phyloP scores from a whole-genome alignment of 2,888 invertebrate genomes.

The Biston betularia region DNA sequence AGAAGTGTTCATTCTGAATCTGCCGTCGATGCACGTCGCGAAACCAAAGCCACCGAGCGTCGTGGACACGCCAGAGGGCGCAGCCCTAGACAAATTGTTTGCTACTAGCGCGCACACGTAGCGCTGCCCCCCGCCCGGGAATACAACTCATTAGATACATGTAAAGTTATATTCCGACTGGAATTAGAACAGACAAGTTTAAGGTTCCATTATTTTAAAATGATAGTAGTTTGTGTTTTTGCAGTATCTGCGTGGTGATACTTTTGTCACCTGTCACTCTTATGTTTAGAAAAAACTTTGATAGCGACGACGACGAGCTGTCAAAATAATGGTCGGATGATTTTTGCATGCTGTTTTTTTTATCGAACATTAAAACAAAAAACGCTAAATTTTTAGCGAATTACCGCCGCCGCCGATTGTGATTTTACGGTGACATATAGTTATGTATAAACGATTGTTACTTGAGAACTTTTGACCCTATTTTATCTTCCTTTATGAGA shows the following conservation, averaged over 20 bases:
- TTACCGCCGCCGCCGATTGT: no score
- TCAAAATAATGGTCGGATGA: no score
- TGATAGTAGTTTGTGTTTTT: neutral
- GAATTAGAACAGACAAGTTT: neutral
- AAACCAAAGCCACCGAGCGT: slow-evolving; percentile 71
- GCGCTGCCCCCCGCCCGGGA: slow-evolving; percentile 47
- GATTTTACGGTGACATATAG: no score
- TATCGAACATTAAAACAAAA: no score
- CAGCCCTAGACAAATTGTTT: slow-evolving; percentile 71
- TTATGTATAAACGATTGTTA: no score
- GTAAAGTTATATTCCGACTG: neutral
- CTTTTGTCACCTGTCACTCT: no score
- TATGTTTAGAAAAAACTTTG: no score
- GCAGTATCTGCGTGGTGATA: neutral
- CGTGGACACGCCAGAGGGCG: slow-evolving; percentile 68
- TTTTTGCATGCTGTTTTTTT: no score
- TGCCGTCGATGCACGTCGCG: slow-evolving; percentile 88
- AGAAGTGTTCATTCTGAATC: slow-evolving; percentile 93
- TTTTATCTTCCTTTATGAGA: no score
- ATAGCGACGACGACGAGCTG: neutral
- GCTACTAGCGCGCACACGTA: slow-evolving; percentile 67
- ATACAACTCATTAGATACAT: neutral
- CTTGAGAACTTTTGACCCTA: no score
- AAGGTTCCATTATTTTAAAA: neutral
- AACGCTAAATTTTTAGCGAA: no score